Evolutionary conservation across 2,113 vertebrate species (phyloP), one percentile per base, ranked within the genome.

Genomic region (Macaca mulatta): DNA sequence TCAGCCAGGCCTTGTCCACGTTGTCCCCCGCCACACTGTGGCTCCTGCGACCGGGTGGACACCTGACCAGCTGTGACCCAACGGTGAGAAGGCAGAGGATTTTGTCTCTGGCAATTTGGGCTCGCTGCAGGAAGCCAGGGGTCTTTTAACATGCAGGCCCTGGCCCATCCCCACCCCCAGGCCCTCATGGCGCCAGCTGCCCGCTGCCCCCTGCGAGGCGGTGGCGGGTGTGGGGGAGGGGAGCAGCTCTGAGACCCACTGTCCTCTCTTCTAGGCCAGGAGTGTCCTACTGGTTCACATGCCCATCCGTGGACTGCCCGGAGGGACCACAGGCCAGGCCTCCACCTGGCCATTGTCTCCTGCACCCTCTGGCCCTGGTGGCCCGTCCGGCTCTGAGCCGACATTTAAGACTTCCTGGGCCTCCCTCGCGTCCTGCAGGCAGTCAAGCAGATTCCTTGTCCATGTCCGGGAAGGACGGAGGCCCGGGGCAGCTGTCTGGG

Each of bases 121-220:
- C 70, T 85, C n/a, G 17, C 96, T 0, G 25, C 67, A 8, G 96
- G 97, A 85, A 94, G 74, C 81, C 14, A 2, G 83, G 77, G 95
- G 61, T 86, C 93, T 94, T 95, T 97, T 93, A 88, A 89, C 94
- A 97, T 80, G 81, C 94, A 96, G 90, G 86, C 81, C 70, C 87
- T 59, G 84, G 88, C 91, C 90, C 5, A 57, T 50, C 96, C 93
- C 79, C 80, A 38, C 93, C 90, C 77, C n/a, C 74, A 0, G 18
- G 75, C 38, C 94, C 50, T 72, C 9, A 0, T 78, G 96, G 98
- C 80, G 87, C 97, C 98, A 95, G 83, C 95, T 93, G 87, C 88
- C 93, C 67, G 55, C 48, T 86, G 94, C 40, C 84, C 88, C n/a
- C 50, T 83, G 81, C 6, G 6, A 38, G 38, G 74, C 10, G 2